Conservation (phyloP, 2,797 vertebrate genomes). For the Gymnoscopelus braueri region DNA sequence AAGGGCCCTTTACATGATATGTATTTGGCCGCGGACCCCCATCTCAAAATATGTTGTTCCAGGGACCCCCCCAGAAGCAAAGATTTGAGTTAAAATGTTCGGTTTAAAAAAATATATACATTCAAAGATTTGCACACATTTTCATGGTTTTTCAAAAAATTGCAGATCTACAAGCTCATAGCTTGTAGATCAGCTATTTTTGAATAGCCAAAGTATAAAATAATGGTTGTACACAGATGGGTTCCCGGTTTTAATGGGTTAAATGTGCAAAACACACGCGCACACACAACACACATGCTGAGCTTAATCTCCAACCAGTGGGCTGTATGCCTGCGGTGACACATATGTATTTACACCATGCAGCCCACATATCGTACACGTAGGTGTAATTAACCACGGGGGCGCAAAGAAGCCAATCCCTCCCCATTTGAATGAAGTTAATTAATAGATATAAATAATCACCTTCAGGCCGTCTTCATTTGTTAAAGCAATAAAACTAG, state of each 20-base stretch:
- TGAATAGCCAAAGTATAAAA: too few relatives aligned
- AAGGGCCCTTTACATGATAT: too few relatives aligned
- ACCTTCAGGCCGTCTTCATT: constrained; percentile 78
- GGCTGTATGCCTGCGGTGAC: constrained; percentile 50
- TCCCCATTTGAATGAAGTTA: constrained; percentile 77
- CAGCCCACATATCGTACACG: constrained; percentile 36
- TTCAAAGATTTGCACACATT: too few relatives aligned
- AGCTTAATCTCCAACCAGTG: constrained; percentile 39
- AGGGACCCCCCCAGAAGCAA: too few relatives aligned
- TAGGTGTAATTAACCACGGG: constrained; percentile 72
- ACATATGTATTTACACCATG: constrained; percentile 64
- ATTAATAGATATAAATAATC: constrained; percentile 84
- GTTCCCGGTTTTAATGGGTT: neutral
- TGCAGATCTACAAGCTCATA: too few relatives aligned
- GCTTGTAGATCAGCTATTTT: too few relatives aligned
- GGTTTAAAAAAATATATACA: too few relatives aligned
- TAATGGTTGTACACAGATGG: too few relatives aligned
- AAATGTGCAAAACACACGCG: neutral
- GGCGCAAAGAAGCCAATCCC: constrained; percentile 58
- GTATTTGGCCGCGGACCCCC: too few relatives aligned
- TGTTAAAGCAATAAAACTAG: constrained; percentile 77
- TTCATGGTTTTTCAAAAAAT: too few relatives aligned
- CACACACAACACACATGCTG: constrained; percentile 28
- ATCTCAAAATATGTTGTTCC: too few relatives aligned
- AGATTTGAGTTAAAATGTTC: too few relatives aligned